Evolutionary conservation across 2,797 vertebrate genomes (phyloP), one percentile per base, ranked within the genome.

Genomic region (Mus caroli): DNA sequence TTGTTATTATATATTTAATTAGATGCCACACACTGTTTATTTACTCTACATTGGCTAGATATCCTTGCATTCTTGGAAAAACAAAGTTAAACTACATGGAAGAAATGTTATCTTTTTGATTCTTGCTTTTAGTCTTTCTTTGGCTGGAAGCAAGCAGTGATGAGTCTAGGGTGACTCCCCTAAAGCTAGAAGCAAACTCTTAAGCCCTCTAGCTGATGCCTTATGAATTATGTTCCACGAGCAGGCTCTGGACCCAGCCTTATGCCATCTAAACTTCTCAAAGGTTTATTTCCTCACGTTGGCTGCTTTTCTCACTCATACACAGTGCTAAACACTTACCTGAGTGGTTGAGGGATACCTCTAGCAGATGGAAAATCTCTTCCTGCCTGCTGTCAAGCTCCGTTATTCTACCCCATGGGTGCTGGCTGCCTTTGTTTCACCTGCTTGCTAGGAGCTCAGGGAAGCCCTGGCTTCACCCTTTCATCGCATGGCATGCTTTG

Each of bases 81-180:
- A 90, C 64, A 50, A 78, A 19, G 34, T 78, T 83, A 73, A 94
- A 50, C 82, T 34, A 73, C 69, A 15, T 43, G 69, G 46, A 64
- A 87, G 79, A 34, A 62, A 40, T 22, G 14, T 52, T 14, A 69
- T 86, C 60, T 14, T 86, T 90, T 92, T 10, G 15, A 31, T 22
- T 86, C 87, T 94, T 79, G 37, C 56, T 56, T 92, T 93, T 90
- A 77, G 78, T 86, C 54, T 90, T 73, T n/a, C 43, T 50, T 93
- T n/a, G 69, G 5, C 5, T 56, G 40, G 46, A 95, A 75, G 24
- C 40, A 90, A 94, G 56, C 34, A 22, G 52, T 43, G 0, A 28
- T 62, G 31, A 80, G 26, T 56, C 64, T 24, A 43, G 73, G 87
- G 20, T 77, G 40, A 50, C 37, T 40, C 26, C 11, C 37, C 19